A percentile compares a stretch with the other conserved stretches of the same genome.
Conservation (phyloP, 2,888 invertebrate genomes). For the Cantharis lateralis region DNA sequence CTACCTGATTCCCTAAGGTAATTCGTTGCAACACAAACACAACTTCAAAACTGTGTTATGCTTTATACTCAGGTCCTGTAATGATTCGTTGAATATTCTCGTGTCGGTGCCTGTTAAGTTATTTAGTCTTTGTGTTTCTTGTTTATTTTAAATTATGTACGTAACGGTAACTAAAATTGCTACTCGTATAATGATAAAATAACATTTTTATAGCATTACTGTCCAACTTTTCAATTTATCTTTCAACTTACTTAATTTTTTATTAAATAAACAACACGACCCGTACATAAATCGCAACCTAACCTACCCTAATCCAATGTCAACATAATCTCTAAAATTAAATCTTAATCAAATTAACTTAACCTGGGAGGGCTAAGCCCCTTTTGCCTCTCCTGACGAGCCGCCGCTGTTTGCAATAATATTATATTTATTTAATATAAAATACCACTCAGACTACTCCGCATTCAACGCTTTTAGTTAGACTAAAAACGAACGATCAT, state of each 20-base stretch:
- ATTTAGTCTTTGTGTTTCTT: conserved; percentile 22
- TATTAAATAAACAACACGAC: neutral
- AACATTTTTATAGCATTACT: neutral
- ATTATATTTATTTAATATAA: no score
- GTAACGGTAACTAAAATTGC: conserved; percentile 2
- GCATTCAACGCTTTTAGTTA: no score
- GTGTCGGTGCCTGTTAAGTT: conserved; percentile 18
- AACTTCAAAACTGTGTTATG: conserved; percentile 30
- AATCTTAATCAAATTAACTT: neutral
- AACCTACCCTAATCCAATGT: neutral
- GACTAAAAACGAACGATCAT: no score
- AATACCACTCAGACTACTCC: no score
- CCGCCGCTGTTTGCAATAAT: no score
- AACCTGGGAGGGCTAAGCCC: no score
- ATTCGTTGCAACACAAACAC: conserved; percentile 28
- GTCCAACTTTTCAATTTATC: neutral
- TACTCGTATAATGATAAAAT: neutral
- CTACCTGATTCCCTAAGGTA: conserved; percentile 22
- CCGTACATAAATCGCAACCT: neutral
- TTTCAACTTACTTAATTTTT: neutral
- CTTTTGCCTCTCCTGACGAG: no score
- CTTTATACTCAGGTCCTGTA: conserved; percentile 19
- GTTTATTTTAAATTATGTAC: conserved; percentile 24
- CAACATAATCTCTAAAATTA: neutral
- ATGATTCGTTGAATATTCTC: conserved; percentile 29